A percentile compares a stretch with the other conserved stretches of the same genome.
phyloP scores from a whole-genome alignment of 2,113 vertebrate species.

The Channa argus region DNA sequence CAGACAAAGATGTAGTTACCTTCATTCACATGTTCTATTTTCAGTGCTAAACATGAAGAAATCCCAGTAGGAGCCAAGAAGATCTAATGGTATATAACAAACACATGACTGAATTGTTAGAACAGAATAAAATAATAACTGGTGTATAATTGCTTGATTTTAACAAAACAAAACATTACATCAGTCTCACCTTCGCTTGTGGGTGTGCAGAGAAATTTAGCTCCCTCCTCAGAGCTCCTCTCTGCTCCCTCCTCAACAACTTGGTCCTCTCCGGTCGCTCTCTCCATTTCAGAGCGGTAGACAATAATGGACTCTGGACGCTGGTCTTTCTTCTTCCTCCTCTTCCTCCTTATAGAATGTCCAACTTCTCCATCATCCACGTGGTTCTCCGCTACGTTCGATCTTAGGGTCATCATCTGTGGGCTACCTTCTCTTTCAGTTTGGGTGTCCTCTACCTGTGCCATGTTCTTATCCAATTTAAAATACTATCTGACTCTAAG shows the following conservation, averaged over 20 bases:
- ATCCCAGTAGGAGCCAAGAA: neutral
- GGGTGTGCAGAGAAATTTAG: constrained; percentile 91
- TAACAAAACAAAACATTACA: neutral
- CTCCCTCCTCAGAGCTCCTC: constrained; percentile 88
- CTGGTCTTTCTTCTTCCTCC: constrained; percentile 90
- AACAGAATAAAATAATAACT: neutral
- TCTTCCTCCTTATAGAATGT: constrained; percentile 86
- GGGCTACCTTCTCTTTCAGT: constrained; percentile 80
- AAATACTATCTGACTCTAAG: constrained; percentile 2
- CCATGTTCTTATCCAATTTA: constrained; percentile 64
- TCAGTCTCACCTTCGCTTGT: constrained; percentile 85
- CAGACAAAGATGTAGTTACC: neutral
- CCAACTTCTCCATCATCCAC: constrained; percentile 87
- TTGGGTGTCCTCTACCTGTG: constrained; percentile 73
- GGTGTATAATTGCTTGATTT: neutral
- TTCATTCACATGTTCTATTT: neutral
- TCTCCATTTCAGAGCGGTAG: constrained; percentile 91
- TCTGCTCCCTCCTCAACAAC: constrained; percentile 86
- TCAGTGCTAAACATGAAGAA: neutral
- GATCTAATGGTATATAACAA: neutral
- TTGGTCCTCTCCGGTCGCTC: constrained; percentile 85
- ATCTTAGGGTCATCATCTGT: constrained; percentile 77
- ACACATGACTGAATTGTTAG: neutral
- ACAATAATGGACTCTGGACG: constrained; percentile 96
- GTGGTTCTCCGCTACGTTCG: constrained; percentile 76